A percentile compares a stretch with the other conserved stretches of the same genome.
These are phyloP conservation scores for Berghia stephanieae DNA, from an alignment of 1,140 invertebrate species.

Conservation along the genomic window DNA sequence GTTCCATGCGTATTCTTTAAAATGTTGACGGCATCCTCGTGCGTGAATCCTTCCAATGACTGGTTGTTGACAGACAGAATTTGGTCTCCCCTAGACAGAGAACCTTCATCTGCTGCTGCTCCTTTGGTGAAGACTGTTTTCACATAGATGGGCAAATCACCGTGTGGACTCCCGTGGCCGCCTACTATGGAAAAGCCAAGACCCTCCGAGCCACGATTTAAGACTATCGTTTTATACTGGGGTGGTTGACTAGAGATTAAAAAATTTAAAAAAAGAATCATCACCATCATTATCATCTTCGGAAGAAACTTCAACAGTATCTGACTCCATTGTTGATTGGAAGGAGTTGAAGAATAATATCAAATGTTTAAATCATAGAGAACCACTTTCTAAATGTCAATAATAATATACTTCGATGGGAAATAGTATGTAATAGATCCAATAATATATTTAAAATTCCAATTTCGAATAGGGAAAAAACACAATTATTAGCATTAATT, in stretches of 20 bases:
- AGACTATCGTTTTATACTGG: slow-evolving; percentile 69
- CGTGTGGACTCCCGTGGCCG: slow-evolving; percentile 79
- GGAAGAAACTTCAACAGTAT: too few relatives aligned
- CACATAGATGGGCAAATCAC: slow-evolving; percentile 82
- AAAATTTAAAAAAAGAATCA: too few relatives aligned
- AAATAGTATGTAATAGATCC: too few relatives aligned
- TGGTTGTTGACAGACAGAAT: slow-evolving; percentile 71
- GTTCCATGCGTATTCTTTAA: slow-evolving; percentile 71
- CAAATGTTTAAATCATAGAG: too few relatives aligned
- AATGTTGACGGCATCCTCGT: slow-evolving; percentile 73
- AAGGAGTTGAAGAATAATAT: too few relatives aligned
- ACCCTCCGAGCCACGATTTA: slow-evolving; percentile 78
- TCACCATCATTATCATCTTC: too few relatives aligned
- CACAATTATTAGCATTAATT: too few relatives aligned
- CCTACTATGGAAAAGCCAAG: slow-evolving; percentile 85
- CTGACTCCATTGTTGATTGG: too few relatives aligned
- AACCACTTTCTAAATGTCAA: too few relatives aligned
- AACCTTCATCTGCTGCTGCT: slow-evolving; percentile 76
- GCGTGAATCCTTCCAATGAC: slow-evolving; percentile 71
- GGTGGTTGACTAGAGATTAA: slow-evolving; percentile 46
- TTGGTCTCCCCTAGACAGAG: slow-evolving; percentile 74
- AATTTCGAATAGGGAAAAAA: too few relatives aligned
- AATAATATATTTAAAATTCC: too few relatives aligned
- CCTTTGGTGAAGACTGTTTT: slow-evolving; percentile 84
- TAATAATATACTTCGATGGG: too few relatives aligned